phyloP scores from a whole-genome alignment of 2,113 vertebrate species.

The Hippolais icterina region DNA sequence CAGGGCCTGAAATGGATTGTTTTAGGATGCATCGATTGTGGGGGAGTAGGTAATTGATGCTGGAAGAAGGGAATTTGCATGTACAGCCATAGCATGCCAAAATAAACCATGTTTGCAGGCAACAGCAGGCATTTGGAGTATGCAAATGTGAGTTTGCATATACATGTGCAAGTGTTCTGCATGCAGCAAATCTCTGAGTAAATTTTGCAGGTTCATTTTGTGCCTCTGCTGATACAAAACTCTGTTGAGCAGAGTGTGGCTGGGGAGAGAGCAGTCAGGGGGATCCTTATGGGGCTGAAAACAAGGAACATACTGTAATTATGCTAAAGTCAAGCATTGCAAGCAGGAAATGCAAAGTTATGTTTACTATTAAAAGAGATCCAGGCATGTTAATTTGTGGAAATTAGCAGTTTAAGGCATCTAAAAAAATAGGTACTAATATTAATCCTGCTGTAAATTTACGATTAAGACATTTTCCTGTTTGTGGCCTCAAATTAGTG shows the following conservation, averaged over 20 bases:
- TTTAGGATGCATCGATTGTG: background rate
- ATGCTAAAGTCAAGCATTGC: background rate
- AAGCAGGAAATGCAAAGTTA: constrained; percentile 28
- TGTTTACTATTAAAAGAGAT: constrained; percentile 24
- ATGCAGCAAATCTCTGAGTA: background rate
- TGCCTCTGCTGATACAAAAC: background rate
- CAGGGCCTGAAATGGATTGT: background rate
- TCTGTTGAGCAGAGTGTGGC: background rate
- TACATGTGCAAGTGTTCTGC: background rate
- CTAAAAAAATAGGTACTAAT: background rate
- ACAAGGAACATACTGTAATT: background rate
- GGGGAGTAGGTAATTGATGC: background rate
- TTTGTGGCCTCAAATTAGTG: constrained; percentile 12
- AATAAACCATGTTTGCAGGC: background rate
- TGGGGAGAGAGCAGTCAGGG: background rate
- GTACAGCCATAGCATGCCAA: background rate
- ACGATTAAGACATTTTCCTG: background rate
- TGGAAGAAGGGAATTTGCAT: constrained; percentile 4
- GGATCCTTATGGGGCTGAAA: background rate
- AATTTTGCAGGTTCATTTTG: constrained; percentile 9
- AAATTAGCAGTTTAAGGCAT: constrained; percentile 36
- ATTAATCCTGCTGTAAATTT: constrained; percentile 1
- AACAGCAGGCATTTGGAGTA: background rate
- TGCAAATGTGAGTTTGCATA: constrained; percentile 18
- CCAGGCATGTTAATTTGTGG: constrained; percentile 22